Percentiles rank a stretch among this genome's conserved stretches.
phyloP scores from a whole-genome alignment of 2,797 vertebrate genomes.

The Mormyrops attenuatus region DNA sequence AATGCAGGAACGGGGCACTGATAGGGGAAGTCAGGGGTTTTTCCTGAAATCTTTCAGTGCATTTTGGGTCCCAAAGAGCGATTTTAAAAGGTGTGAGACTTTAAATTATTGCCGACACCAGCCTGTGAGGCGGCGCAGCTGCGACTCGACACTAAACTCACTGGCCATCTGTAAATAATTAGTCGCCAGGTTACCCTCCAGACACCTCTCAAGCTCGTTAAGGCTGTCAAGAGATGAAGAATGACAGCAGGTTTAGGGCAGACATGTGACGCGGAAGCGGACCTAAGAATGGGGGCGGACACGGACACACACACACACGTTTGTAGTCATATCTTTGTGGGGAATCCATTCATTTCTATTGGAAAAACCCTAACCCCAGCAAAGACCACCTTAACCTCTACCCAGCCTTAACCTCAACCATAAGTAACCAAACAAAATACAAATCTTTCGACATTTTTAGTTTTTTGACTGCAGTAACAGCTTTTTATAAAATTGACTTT shows the following conservation, averaged over 20 bases:
- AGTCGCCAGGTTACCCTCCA: conserved; percentile 18
- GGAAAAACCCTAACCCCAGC: not conserved
- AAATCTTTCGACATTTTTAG: no score
- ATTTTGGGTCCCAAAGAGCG: not conserved
- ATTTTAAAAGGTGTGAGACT: not conserved
- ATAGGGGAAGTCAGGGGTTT: not conserved
- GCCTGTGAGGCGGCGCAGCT: not conserved
- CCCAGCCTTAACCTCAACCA: not conserved
- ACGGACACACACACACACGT: not conserved
- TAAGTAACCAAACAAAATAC: no score
- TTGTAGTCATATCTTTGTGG: not conserved
- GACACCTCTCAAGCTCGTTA: conserved; percentile 24
- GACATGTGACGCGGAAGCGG: not conserved
- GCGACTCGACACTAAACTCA: not conserved
- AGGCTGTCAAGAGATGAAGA: not conserved
- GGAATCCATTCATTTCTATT: not conserved
- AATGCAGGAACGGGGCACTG: not conserved
- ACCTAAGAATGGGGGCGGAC: not conserved
- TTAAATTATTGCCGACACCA: not conserved
- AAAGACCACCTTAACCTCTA: not conserved
- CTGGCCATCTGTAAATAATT: conserved; percentile 28
- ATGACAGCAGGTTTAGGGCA: not conserved
- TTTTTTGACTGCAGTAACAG: no score
- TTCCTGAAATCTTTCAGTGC: not conserved
- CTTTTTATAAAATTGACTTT: no score